phyloP scores from a whole-genome alignment of 2,797 vertebrate species.

The Bucorvus abyssinicus region DNA sequence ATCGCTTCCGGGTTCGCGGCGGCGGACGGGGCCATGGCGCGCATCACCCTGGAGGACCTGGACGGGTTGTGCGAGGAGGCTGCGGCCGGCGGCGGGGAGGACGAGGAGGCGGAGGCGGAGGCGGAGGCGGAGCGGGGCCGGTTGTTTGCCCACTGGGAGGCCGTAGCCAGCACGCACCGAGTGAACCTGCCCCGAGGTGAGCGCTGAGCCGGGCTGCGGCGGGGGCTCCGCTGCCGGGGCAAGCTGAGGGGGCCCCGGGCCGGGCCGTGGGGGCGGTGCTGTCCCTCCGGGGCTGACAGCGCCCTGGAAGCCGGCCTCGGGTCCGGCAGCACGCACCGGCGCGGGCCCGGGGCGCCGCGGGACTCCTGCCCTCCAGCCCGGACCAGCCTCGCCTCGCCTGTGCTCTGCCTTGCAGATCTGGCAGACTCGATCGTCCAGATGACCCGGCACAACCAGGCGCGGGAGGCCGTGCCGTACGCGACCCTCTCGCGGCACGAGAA shows the following conservation, averaged over 20 bases:
- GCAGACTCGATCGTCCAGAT: slow-evolving; percentile 83
- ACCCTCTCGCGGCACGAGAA: slow-evolving; percentile 75
- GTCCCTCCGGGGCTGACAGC: background rate
- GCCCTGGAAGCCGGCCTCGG: background rate
- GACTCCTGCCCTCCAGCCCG: background rate
- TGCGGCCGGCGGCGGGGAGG: slow-evolving; percentile 52
- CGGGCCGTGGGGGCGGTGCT: background rate
- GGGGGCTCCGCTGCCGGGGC: background rate
- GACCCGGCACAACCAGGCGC: slow-evolving; percentile 76
- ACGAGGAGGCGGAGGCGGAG: slow-evolving; percentile 42
- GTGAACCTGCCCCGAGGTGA: slow-evolving; percentile 83
- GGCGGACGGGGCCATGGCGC: slow-evolving; percentile 71
- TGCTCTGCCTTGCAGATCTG: slow-evolving; percentile 79
- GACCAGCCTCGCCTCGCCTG: background rate
- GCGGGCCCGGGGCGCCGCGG: background rate
- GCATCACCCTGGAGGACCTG: slow-evolving; percentile 84
- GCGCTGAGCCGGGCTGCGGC: background rate
- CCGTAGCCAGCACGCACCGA: slow-evolving; percentile 81
- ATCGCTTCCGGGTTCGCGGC: background rate
- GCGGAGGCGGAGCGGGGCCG: slow-evolving; percentile 67
- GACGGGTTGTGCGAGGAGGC: slow-evolving; percentile 79
- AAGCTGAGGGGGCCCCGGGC: too few species aligned
- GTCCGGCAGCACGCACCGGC: too few species aligned
- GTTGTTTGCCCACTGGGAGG: slow-evolving; percentile 82
- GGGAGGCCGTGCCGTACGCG: slow-evolving; percentile 75